Base-by-base conservation (phyloP, 2,797 vertebrate species). In the Acanthurus leucopareius region DNA sequence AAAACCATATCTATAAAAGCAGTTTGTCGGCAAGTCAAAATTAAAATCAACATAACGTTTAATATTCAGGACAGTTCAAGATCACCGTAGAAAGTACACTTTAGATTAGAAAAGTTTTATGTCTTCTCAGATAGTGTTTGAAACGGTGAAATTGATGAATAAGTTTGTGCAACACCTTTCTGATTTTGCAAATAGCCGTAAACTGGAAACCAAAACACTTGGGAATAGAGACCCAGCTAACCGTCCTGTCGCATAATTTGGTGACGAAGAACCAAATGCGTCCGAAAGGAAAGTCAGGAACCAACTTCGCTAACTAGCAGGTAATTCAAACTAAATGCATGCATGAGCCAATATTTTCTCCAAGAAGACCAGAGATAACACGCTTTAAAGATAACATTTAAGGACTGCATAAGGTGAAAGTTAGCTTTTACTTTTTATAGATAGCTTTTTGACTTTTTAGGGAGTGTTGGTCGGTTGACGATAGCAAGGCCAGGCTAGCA, bases 191-290 rank as follows among this genome's bases (percentile, higher is more conserved):
- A 11, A 51, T 15, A 49, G 53, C 28, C 32, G n/a, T 9, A 10
- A 80, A n/a, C 35, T 3, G n/a, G 5, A 67, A 15, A 67, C 4
- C 19, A 4, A 19, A 59, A 64, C 59, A 44, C 5, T 2, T 48
- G 3, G 10, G 38, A 35, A 47, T 11, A 42, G 40, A 42, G 40
- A 42, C 40, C 8, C 40, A 11, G 40, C 40, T 9, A 42, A 42
- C 40, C 40, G 40, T 9, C 32, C 10, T 32, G 82, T 92, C 86
- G 91, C 89, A 20, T 7, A 7, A 64, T 19, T 42, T 85, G 68
- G 35, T 93, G 93, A 94, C 93, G 92, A 6, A 20, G 4, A 78
- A 87, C 45, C 40, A 59, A 71, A 38, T 68, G 93, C 91, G 91
- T 58, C 92, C 5, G 44, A 57, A 48, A 52, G 63, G 45, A 81